Base-by-base conservation (phyloP, 2,888 invertebrate species). In the Polydrusus pterygomalis region DNA sequence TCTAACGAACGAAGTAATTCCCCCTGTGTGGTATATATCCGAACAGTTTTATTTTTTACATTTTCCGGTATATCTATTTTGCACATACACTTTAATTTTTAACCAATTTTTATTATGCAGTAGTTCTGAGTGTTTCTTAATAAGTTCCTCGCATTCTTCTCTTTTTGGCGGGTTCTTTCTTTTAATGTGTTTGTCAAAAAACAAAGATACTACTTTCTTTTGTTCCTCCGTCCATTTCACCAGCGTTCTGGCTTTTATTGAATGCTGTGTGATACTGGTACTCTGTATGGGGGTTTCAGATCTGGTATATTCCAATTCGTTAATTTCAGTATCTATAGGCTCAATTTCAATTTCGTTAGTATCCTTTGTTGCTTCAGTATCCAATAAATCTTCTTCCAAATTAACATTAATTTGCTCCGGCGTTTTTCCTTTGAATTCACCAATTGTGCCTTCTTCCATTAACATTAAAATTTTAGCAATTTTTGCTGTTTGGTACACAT, bases 381-480 rank as follows among this genome's bases (percentile, higher is more conserved):
- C 15, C 11, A 45, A 34, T 13, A 79, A 54, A 51, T 79, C 73
- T 63, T 77, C 75, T 62, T 80, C 77, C 45, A 79, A 15, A 68
- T 79, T 60, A 18, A 81, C 15, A 20, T 81, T 72, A 25, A 80
- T 80, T 49, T 80, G 78, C 63, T 79, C 51, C 63, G 80, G 15
- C 20, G 58, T 47, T 63, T 78, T 80, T 10, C 79, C 79, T 68
- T 80, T 80, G 70, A 47, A 80, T 34, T 79, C 47, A 8, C 45
- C 75, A n/a, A 79, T 77, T 62, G 58, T 56, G 18, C 80, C 80
- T 40, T 77, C 77, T 67, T 80, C 75, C 77, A 80, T 80, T 10
- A 79, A 45, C 18, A 80, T 6, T 25, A 80, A 51, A 30, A 80
- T 64, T 70, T 80, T 79, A 8, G 80, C 70, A 40, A 80, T 75